Percentiles rank a stretch among this genome's conserved stretches.
Conservation (phyloP, 2,888 invertebrate genomes). For the Drosophila macrothrix region DNA sequence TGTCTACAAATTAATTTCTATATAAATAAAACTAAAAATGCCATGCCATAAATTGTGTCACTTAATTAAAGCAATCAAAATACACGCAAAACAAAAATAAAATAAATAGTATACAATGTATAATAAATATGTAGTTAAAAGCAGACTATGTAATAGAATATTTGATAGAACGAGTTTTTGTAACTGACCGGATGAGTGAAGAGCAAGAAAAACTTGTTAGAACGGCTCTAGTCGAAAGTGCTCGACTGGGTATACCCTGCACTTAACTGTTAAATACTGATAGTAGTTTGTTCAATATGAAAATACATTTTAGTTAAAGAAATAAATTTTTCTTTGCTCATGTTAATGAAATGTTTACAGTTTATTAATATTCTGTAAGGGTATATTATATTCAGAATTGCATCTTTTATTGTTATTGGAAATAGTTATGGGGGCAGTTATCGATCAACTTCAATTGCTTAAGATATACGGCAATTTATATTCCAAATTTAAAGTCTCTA, state of each 20-base stretch:
- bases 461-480: background rate
- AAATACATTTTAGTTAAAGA: background rate
- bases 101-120: background rate
- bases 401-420: too few relatives aligned
- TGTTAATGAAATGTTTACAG: background rate
- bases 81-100: background rate
- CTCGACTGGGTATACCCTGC: background rate
- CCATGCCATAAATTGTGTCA: slow-evolving; percentile 57
- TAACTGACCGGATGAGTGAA: slow-evolving; percentile 36
- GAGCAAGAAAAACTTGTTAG: background rate
- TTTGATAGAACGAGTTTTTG: slow-evolving; percentile 54
- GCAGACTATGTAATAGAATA: slow-evolving; percentile 35
- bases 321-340: background rate
- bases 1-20: slow-evolving; percentile 16
- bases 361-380: background rate
- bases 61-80: slow-evolving; percentile 60
- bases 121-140: slow-evolving; percentile 12
- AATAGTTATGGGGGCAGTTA: background rate
- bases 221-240: background rate
- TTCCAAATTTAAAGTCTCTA: background rate
- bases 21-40: slow-evolving; percentile 35
- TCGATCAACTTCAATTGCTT: background rate
- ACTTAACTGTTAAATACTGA: background rate
- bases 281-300: background rate
- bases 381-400: background rate